phyloP scores from a whole-genome alignment of 2,797 vertebrate genomes.

The Heliangelus exortis region DNA sequence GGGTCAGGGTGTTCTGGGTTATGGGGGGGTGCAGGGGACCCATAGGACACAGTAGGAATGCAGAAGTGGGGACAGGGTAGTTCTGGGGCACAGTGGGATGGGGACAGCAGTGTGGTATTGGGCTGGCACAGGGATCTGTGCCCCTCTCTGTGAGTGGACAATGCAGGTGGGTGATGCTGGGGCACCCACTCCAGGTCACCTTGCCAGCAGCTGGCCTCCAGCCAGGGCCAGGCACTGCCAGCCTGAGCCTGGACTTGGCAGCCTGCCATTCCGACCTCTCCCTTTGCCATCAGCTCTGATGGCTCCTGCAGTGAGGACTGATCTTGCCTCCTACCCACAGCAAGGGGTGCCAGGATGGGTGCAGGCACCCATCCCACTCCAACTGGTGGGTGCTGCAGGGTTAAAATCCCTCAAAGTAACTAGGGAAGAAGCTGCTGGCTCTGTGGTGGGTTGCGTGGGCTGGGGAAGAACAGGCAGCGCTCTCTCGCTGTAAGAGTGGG shows the following conservation, averaged over 20 bases:
- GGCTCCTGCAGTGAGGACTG: not conserved
- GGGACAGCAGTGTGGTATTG: fast-evolving
- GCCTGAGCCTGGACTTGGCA: not conserved
- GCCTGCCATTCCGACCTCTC: not conserved
- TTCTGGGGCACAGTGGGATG: not conserved
- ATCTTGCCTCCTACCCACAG: not conserved
- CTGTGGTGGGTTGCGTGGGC: not conserved
- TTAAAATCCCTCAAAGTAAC: constrained; percentile 13
- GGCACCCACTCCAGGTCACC: not conserved
- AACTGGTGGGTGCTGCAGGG: not conserved
- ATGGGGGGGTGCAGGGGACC: not conserved
- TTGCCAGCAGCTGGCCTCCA: not conserved
- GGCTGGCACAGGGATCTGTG: fast-evolving
- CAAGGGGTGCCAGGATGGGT: not conserved
- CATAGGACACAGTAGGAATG: fast-evolving
- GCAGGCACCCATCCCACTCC: not conserved
- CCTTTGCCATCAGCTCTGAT: not conserved
- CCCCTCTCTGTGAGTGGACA: fast-evolving
- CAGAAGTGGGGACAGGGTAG: not conserved
- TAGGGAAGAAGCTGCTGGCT: constrained; percentile 18
- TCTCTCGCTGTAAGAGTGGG: constrained; percentile 37
- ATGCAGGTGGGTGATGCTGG: not conserved
- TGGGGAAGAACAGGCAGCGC: not conserved
- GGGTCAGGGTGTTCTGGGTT: not conserved
- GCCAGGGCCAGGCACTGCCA: not conserved